Conservation (phyloP, 2,113 vertebrate species). For the Callipepla californica region DNA sequence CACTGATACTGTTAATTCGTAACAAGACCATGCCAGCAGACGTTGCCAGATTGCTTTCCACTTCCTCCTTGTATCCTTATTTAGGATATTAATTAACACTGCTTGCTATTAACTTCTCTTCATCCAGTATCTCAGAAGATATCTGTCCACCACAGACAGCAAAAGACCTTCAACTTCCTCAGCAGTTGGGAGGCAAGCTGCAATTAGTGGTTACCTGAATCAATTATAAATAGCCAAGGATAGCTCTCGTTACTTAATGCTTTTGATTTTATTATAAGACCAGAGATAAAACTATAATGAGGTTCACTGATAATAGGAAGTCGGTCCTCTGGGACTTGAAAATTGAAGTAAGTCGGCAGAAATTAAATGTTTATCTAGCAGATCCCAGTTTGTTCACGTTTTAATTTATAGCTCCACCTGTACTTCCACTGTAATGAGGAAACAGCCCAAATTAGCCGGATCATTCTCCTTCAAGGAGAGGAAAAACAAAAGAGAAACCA, state of each 20-base stretch:
- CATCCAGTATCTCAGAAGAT: background rate
- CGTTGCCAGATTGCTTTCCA: constrained; percentile 33
- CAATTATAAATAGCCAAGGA: constrained; percentile 35
- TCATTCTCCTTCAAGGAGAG: background rate
- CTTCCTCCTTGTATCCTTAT: constrained; percentile 42
- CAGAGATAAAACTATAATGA: constrained; percentile 57
- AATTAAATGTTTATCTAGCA: constrained; percentile 70
- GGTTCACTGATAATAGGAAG: constrained; percentile 34
- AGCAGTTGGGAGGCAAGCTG: constrained; percentile 41
- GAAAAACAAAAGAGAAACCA: background rate
- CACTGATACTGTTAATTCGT: constrained; percentile 37
- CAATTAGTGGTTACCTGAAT: constrained; percentile 63
- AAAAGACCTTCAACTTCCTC: constrained; percentile 52
- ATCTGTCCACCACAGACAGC: background rate
- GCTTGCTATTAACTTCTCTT: background rate
- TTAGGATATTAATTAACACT: constrained; percentile 56
- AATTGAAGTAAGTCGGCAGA: constrained; percentile 39
- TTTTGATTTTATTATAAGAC: constrained; percentile 66
- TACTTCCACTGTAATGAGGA: constrained; percentile 15
- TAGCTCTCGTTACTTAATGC: constrained; percentile 51
- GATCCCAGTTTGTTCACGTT: constrained; percentile 29
- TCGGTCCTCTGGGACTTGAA: constrained; percentile 30
- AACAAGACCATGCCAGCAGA: constrained; percentile 39
- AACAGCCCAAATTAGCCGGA: background rate
- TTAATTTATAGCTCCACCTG: background rate